Percentiles rank a stretch among this genome's conserved stretches.
Conservation (phyloP, 2,888 invertebrate genomes). For the Scaptodrosophila latifasciaeformis region DNA sequence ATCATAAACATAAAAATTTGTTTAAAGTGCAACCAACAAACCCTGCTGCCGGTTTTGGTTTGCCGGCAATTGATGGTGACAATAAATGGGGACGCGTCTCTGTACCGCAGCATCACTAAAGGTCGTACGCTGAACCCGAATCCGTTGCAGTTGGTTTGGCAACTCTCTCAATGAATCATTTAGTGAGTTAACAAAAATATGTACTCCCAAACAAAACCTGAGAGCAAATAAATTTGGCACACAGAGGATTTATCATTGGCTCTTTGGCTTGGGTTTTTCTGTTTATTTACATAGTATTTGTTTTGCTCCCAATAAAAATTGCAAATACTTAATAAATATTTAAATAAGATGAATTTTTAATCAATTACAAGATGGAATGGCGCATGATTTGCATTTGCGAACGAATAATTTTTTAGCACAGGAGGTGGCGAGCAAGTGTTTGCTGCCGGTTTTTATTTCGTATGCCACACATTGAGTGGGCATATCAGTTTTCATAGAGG, state of each 20-base stretch:
- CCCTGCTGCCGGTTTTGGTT: slow-evolving; percentile 15
- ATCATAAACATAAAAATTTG: slow-evolving; percentile 55
- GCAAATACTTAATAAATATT: slow-evolving; percentile 53
- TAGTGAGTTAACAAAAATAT: not conserved
- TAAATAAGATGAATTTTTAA: slow-evolving; percentile 49
- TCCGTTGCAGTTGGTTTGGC: not conserved
- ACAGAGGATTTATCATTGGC: slow-evolving; percentile 55
- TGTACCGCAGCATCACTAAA: slow-evolving; percentile 48
- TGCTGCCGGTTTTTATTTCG: slow-evolving; percentile 25
- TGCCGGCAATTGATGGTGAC: not conserved
- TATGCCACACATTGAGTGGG: too few relatives aligned
- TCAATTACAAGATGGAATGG: slow-evolving; percentile 48
- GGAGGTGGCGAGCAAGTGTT: not conserved
- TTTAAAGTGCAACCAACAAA: slow-evolving; percentile 38
- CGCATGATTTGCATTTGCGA: slow-evolving; percentile 27
- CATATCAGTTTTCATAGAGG: too few relatives aligned
- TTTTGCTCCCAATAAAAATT: slow-evolving; percentile 45
- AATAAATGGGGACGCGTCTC: slow-evolving; percentile 17
- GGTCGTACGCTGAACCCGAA: slow-evolving; percentile 55
- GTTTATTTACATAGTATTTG: slow-evolving; percentile 21
- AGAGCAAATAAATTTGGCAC: slow-evolving; percentile 12
- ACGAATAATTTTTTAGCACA: too few relatives aligned
- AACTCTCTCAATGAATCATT: not conserved
- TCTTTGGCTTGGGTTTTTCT: slow-evolving; percentile 26
- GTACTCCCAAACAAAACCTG: slow-evolving; percentile 15